Evolutionary conservation across 2,113 vertebrate genomes (phyloP).

Genomic region (Aldabrachelys gigantea): DNA sequence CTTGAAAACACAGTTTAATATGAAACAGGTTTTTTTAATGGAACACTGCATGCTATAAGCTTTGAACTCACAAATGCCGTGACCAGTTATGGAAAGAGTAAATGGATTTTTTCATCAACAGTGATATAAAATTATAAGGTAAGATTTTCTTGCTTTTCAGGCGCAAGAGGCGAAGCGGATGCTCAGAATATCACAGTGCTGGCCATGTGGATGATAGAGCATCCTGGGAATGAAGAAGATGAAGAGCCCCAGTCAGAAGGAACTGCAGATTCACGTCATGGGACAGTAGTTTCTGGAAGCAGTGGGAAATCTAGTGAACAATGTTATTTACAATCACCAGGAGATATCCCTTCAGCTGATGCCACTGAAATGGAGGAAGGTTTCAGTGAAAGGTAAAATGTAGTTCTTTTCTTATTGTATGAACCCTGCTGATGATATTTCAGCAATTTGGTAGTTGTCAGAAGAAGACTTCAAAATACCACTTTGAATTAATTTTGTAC

Average conservation of each 20-base stretch:
- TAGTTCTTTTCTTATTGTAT: neutral
- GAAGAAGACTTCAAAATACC: neutral
- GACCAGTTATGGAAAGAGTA: neutral
- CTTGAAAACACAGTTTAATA: neutral
- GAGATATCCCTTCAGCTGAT: conserved; percentile 91
- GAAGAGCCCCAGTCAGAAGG: conserved; percentile 85
- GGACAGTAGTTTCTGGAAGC: conserved; percentile 75
- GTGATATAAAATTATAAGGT: neutral
- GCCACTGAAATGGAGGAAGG: conserved; percentile 92
- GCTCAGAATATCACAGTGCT: conserved; percentile 97
- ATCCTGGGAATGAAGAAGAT: conserved; percentile 90
- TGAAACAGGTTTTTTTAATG: neutral
- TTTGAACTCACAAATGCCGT: neutral
- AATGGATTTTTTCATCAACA: neutral
- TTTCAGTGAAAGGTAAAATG: conserved; percentile 91
- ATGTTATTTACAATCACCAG: conserved; percentile 87
- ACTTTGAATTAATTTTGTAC: neutral
- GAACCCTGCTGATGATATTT: neutral
- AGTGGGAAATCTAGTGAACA: conserved; percentile 88
- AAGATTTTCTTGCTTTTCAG: conserved; percentile 67
- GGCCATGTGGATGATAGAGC: conserved; percentile 99
- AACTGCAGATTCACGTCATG: conserved; percentile 79
- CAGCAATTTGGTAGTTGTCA: neutral
- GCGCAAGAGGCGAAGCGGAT: conserved; percentile 93
- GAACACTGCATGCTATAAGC: neutral